Base-by-base conservation (phyloP, 2,797 vertebrate genomes). In the Fistularia tabacaria region DNA sequence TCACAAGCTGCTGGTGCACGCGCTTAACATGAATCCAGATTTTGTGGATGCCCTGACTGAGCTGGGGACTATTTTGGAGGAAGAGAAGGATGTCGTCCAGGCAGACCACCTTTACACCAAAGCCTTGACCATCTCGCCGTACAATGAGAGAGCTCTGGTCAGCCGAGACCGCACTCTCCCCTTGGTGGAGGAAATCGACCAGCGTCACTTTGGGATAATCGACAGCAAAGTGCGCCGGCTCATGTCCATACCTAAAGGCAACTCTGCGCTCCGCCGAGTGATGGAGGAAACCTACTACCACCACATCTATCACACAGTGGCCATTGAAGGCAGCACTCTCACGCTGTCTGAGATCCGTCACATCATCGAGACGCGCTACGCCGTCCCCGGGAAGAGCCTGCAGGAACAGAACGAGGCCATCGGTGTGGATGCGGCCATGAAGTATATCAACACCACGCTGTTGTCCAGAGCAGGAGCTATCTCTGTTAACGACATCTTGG, bases 211-310 rank as follows among this genome's bases (percentile, higher is more conserved):
- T n/a, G 89, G 94, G 74, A 88, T 95, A 66, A 94, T 99, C 0
- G 97, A 99, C 82, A 87, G 93, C 77, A 99, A 99, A 60, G 95
- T 99, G 14, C 95, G 89, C 14, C 92, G 92, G 55, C 90, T 99
- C 45, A 95, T 97, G 94, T 93, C 97, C 38, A 97, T 99, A 67
- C 96, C 97, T 9, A 99, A 98, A 73, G 93, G 97, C 37, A 98
- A 90, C 71, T 94, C 96, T 0, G 97, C 94, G 0, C 91, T 99
- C 39, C 92, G 94, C 5, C 66, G 97, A 0, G 93, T 99, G 70
- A 93, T 98, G 95, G 95, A 99, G 74, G 97, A 99, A 62, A 96
- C 95, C 0, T 99, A 99, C 76, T 99, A 98, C 73, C 97, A 99
- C 74, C 96, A 99, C 84, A 96, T 99, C 77, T 98, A 99, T 83